These are phyloP conservation scores for Hucho hucho DNA, from an alignment of 2,113 vertebrate genomes.

Conservation along the genomic window DNA sequence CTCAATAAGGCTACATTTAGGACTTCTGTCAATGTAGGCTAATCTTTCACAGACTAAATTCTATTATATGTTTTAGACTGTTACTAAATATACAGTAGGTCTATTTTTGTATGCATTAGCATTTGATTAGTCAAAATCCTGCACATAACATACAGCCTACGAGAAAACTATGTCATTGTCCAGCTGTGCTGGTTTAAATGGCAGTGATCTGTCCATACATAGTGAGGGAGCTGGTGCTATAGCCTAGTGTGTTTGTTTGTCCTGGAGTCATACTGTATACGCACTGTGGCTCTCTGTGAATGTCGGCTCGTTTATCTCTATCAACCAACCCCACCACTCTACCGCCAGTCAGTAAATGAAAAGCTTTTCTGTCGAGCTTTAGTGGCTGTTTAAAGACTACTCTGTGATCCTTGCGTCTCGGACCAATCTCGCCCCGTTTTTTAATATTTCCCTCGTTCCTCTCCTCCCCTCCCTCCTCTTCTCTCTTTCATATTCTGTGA, in stretches of 20 bases:
- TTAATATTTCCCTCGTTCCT: constrained; percentile 28
- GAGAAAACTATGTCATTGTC: background rate
- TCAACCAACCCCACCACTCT: constrained; percentile 14
- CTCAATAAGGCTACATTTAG: background rate
- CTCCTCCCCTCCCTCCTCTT: background rate
- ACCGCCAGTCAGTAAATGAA: constrained; percentile 41
- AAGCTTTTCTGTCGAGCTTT: constrained; percentile 18
- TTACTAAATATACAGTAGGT: background rate
- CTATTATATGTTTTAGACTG: background rate
- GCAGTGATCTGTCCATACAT: background rate
- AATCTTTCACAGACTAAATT: background rate
- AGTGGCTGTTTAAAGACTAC: constrained; percentile 30
- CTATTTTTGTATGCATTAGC: background rate
- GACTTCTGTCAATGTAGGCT: too few species aligned
- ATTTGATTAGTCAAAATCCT: background rate
- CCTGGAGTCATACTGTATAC: constrained; percentile 32
- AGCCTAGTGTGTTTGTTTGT: background rate
- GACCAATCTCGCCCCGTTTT: constrained; percentile 47
- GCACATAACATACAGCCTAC: background rate
- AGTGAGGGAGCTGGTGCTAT: background rate
- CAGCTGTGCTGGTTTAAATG: background rate
- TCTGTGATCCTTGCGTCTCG: constrained; percentile 38
- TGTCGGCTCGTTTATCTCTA: constrained; percentile 49
- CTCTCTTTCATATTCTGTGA: constrained; percentile 12
- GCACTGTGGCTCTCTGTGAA: constrained; percentile 12